Percentiles rank a stretch among this genome's conserved stretches.
Evolutionary conservation across 2,113 vertebrate species (phyloP).

Genomic region (Perccottus glenii): DNA sequence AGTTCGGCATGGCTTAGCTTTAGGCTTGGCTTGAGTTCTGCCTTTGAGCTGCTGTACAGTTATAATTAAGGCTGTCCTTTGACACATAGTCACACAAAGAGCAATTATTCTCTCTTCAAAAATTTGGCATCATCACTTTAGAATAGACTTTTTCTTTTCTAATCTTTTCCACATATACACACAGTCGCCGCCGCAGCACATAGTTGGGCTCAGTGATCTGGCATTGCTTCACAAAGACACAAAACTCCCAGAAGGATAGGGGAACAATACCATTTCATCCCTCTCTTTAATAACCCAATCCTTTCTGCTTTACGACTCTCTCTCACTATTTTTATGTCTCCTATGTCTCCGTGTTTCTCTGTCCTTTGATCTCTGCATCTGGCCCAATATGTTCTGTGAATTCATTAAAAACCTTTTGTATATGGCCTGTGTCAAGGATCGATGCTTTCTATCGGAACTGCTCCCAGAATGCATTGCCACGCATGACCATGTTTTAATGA

Average conservation of each 20-base stretch:
- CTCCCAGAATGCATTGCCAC: slow-evolving; percentile 60
- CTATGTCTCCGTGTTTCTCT: slow-evolving; percentile 39
- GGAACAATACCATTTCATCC: slow-evolving; percentile 75
- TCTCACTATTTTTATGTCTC: slow-evolving; percentile 31
- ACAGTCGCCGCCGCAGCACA: slow-evolving; percentile 29
- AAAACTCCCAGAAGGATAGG: slow-evolving; percentile 64
- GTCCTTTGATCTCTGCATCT: slow-evolving; percentile 57
- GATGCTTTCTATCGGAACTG: slow-evolving; percentile 59
- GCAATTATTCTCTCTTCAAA: slow-evolving; percentile 50
- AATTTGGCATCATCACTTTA: slow-evolving; percentile 52
- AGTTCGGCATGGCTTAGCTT: slow-evolving; percentile 75
- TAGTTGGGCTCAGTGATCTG: slow-evolving; percentile 64
- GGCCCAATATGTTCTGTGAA: slow-evolving; percentile 64
- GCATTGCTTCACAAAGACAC: slow-evolving; percentile 71
- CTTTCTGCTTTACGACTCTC: slow-evolving; percentile 49
- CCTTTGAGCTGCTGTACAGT: slow-evolving; percentile 72
- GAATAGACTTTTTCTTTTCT: slow-evolving; percentile 25
- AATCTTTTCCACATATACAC: slow-evolving; percentile 29
- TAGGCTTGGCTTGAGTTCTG: slow-evolving; percentile 51
- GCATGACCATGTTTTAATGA: slow-evolving; percentile 64
- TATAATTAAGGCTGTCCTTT: slow-evolving; percentile 73
- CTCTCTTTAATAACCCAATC: slow-evolving; percentile 66
- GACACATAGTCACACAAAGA: slow-evolving; percentile 59
- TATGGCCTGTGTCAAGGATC: slow-evolving; percentile 66
- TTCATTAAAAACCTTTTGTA: slow-evolving; percentile 69